These are phyloP conservation scores for Platypus cylindrus DNA, from an alignment of 2,888 invertebrate species.

Conservation along the genomic window DNA sequence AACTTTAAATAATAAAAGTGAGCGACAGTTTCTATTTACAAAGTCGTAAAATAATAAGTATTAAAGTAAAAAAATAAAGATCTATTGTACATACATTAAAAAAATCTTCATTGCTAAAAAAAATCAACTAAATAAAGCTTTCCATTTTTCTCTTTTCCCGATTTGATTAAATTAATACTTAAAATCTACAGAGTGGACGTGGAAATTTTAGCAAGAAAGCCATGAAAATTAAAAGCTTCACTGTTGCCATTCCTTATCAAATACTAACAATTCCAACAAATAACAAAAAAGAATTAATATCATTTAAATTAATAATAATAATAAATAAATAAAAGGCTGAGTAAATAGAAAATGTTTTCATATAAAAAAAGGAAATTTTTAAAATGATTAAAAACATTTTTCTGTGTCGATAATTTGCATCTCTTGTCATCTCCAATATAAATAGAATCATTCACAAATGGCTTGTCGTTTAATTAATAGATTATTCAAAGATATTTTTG, in stretches of 20 bases:
- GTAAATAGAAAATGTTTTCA: constrained; percentile 13
- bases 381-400: constrained; percentile 1
- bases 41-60: constrained; percentile 13
- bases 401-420: too few relatives aligned
- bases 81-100: constrained; percentile 8
- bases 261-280: constrained; percentile 19
- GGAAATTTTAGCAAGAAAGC: constrained; percentile 11
- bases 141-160: constrained; percentile 9
- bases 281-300: constrained; percentile 31
- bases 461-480: too few relatives aligned
- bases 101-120: constrained; percentile 8
- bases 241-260: constrained; percentile 5
- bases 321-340: constrained; percentile 29
- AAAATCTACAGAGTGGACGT: constrained; percentile 6
- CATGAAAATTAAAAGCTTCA: background rate
- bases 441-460: too few relatives aligned
- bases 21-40: constrained; percentile 15
- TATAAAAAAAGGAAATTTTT: constrained; percentile 14
- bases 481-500: too few relatives aligned
- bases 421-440: too few relatives aligned
- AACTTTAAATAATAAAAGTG: constrained; percentile 18
- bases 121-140: constrained; percentile 12
- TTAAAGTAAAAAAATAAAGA: constrained; percentile 16
- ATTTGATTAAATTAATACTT: too few relatives aligned
- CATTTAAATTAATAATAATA: constrained; percentile 31